Evolutionary conservation across 2,113 vertebrate genomes (phyloP), one percentile per base, ranked within the genome.

Genomic region (Psilopsiagon aurifrons): DNA sequence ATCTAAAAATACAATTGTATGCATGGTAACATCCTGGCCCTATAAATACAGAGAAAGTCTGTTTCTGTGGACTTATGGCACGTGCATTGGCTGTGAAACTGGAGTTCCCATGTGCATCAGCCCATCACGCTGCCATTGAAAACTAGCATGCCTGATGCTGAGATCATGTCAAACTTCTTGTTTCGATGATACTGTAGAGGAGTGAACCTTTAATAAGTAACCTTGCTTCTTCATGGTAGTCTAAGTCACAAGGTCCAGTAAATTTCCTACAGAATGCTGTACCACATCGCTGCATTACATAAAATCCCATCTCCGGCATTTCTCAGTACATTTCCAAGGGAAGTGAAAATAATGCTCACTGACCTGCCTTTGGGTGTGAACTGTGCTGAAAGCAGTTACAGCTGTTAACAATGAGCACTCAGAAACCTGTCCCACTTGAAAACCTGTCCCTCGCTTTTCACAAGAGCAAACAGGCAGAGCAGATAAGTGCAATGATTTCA

Each of bases 361-460:
- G 71, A 90, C 79, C 63, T 93, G 87, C 78, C 68, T 52, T 27
- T 81, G 94, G 95, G 93, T 31, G 92, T 92, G 85, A 92, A 25
- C 75, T 11, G 41, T 17, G 49, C 68, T 31, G 57, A 76, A 76
- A 75, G 74, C 52, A 24, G 62, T 39, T 71, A 47, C 51, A 64
- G 89, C 77, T 82, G 47, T 83, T 95, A 71, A 92, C 68, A 87
- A 20, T 6, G 28, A 96, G 35, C 66, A 55, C 88, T 90, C 31
- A 2, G 75, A 88, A 90, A 90, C 86, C 87, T 37, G 73, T 80
- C 89, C 78, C 70, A 28, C 87, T 60, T 10, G 6, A 90, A 88
- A 94, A 81, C 64, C 85, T 25, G 35, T 88, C 89, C 92, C 71
- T 31, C 0, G 4, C 59, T 78, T 94, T 93, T 88, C 81, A 94